Base-by-base conservation (phyloP, 1,140 invertebrate genomes). In the Periplaneta americana region DNA sequence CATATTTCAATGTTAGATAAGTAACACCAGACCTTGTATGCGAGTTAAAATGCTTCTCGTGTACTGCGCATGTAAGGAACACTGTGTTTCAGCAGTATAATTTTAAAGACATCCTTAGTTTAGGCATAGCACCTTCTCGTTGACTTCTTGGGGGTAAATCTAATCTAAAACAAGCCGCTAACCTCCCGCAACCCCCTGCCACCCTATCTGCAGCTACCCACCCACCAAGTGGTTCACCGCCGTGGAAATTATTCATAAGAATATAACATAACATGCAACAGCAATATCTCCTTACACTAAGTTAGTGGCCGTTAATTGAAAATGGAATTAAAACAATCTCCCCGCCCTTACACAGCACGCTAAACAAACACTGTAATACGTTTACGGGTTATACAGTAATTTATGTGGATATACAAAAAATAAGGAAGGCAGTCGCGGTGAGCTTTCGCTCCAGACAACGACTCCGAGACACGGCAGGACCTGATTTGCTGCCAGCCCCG, bases 271-370 rank as follows among this genome's bases (percentile, higher is more conserved):
- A 8, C 22, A 28, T 28, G 48, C n/a, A 66, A n/a, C 39, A 18
- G 17, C 48, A 66, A 28, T 66, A 66, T 66, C 48, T 66, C 48
- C 22, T 66, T 66, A 28, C 22, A 66, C 48, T 66, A 66, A 66
- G 22, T 36, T 34, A 34, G 75, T 76, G 17, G 17, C n/a, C 75
- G 75, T 77, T 77, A 77, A 77, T 77, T 77, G 75, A 77, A 77
- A 77, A 77, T 33, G 35, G 75, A 77, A 77, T 77, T 77, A 77
- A 77, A 77, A 77, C 75, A 77, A 77, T 33, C 75, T 22, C 75
- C 33, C 33, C 75, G 48, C 48, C 48, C 48, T n/a, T 5, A 66
- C n/a, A 66, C 48, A 66, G 48, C 48, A 66, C 48, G 48, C 48
- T 66, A 66, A 66, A 66, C 48, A 66, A 66, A 66, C n/a, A 66